Evolutionary conservation across 2,888 invertebrate genomes (phyloP).

Genomic region (Anagyrus pseudococci): DNA sequence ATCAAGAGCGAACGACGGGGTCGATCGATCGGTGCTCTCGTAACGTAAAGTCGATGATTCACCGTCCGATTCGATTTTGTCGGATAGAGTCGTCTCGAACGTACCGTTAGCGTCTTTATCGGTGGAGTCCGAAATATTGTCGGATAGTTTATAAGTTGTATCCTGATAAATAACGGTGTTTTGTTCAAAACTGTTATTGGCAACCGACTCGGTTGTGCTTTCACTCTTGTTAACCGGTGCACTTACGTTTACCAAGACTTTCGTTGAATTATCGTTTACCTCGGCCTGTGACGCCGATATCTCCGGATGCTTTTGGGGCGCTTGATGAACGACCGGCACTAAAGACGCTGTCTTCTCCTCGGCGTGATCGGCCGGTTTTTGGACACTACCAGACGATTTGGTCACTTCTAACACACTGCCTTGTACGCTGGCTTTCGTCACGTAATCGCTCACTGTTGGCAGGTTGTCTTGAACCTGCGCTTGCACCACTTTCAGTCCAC

Average conservation of each 20-base stretch:
- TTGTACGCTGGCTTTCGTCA: constrained; percentile 1
- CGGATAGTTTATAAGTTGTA: background rate
- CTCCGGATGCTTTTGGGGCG: background rate
- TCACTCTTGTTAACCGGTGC: background rate
- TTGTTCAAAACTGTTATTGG: background rate
- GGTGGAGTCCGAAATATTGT: constrained; percentile 2
- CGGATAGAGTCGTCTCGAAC: background rate
- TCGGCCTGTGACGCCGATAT: no score
- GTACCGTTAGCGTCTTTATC: constrained; percentile 1
- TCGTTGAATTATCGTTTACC: background rate
- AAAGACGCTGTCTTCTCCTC: background rate
- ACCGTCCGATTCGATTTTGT: constrained; percentile 2
- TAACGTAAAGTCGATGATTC: background rate
- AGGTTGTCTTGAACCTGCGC: constrained; percentile 2
- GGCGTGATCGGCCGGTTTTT: constrained; percentile 1
- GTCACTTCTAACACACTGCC: constrained; percentile 1
- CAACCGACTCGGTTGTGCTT: background rate
- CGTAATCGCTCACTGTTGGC: background rate
- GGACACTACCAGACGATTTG: background rate
- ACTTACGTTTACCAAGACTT: background rate
- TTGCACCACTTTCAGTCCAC: constrained; percentile 4
- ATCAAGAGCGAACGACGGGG: background rate
- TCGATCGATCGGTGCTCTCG: constrained; percentile 13
- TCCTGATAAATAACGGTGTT: background rate
- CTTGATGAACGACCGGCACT: constrained; percentile 11